phyloP scores from a whole-genome alignment of 2,113 vertebrate genomes.

The Cavia porcellus region DNA sequence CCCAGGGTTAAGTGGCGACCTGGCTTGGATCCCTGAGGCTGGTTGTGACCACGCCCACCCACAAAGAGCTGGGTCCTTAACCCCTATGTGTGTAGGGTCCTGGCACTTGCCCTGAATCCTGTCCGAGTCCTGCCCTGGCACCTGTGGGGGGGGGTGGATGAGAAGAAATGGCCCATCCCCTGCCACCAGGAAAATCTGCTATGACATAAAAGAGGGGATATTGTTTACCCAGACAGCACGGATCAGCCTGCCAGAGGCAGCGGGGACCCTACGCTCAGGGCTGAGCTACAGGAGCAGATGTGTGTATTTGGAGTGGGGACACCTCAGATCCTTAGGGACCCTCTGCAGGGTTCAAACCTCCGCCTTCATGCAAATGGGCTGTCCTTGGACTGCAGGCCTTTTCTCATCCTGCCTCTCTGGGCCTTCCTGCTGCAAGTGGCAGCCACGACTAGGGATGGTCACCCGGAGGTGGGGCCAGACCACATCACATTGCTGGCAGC shows the following conservation, averaged over 20 bases:
- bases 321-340: neutral
- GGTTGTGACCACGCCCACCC: neutral
- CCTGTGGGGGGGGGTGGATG: neutral
- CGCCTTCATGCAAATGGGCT: neutral
- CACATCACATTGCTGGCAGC: neutral
- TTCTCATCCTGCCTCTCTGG: neutral
- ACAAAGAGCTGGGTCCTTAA: neutral
- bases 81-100: neutral
- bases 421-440: too few species aligned
- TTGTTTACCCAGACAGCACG: slow-evolving; percentile 59
- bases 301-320: neutral
- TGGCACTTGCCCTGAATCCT: neutral
- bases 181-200: slow-evolving; percentile 45
- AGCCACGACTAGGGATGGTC: neutral
- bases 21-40: neutral
- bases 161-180: neutral
- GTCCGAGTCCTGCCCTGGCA: neutral
- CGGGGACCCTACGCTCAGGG: slow-evolving; percentile 47
- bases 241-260: slow-evolving; percentile 44
- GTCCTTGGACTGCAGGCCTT: neutral
- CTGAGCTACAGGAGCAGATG: slow-evolving; percentile 1
- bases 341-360: neutral
- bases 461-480: neutral
- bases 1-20: neutral
- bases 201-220: neutral